These are phyloP conservation scores for Bujurquina vittata DNA, from an alignment of 2,113 vertebrate genomes.

Conservation along the genomic window DNA sequence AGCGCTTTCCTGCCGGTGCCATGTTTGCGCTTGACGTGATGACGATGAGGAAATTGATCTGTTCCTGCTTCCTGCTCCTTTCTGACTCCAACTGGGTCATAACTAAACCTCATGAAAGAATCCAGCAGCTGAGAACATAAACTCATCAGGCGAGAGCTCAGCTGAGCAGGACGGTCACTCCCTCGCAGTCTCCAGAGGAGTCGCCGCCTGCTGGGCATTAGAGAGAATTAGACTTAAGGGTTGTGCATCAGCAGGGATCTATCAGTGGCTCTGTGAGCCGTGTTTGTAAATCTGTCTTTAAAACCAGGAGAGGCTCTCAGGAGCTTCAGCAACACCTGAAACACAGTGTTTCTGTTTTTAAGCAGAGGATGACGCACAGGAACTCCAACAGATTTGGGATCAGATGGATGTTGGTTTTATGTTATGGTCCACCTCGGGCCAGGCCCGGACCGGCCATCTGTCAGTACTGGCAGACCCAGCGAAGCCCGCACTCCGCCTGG, in stretches of 20 bases:
- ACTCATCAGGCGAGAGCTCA: not conserved
- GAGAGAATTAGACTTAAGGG: not conserved
- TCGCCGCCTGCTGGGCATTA: not conserved
- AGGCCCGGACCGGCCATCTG: slow-evolving; percentile 53
- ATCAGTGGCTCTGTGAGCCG: not conserved
- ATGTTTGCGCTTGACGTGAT: not conserved
- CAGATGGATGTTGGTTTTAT: slow-evolving; percentile 58
- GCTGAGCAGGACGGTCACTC: too few species aligned
- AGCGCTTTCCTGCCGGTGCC: too few species aligned
- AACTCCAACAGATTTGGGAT: slow-evolving; percentile 47
- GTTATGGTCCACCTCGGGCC: slow-evolving; percentile 42
- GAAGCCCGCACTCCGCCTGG: slow-evolving; percentile 8
- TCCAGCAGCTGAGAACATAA: too few species aligned
- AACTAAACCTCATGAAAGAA: not conserved
- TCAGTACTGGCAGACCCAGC: slow-evolving; percentile 30
- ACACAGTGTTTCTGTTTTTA: not conserved
- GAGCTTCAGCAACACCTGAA: not conserved
- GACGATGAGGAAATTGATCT: not conserved
- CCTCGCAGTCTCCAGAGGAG: not conserved
- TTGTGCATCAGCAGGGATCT: not conserved
- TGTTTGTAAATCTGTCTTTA: not conserved
- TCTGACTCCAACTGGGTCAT: not conserved
- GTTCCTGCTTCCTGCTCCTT: not conserved
- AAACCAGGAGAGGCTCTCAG: not conserved
- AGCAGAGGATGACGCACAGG: not conserved